phyloP scores from a whole-genome alignment of 2,888 invertebrate genomes.

The Carterocephalus palaemon region DNA sequence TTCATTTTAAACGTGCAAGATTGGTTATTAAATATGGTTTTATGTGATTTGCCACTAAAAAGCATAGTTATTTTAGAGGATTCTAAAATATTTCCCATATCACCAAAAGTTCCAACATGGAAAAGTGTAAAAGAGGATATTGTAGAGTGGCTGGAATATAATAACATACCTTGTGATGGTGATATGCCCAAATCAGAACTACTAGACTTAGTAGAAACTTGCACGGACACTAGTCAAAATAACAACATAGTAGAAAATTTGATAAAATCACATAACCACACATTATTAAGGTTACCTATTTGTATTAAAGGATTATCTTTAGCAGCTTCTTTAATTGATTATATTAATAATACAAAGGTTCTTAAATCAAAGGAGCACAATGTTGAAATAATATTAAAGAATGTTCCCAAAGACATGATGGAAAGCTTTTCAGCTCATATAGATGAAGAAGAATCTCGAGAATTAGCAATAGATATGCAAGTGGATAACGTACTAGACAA shows the following conservation, averaged over 20 bases:
- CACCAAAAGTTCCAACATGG: constrained; percentile 24
- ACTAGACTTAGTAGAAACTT: constrained; percentile 37
- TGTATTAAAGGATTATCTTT: constrained; percentile 33
- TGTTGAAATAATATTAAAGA: neutral
- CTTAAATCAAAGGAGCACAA: neutral
- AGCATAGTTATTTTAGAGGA: constrained; percentile 37
- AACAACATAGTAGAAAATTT: constrained; percentile 32
- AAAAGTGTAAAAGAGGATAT: constrained; percentile 36
- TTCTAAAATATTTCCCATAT: constrained; percentile 28
- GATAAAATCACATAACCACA: constrained; percentile 33
- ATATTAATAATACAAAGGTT: neutral
- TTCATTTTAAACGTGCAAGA: no score
- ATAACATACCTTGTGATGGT: constrained; percentile 34
- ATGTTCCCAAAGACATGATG: neutral
- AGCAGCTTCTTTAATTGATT: neutral
- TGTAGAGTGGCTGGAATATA: constrained; percentile 38
- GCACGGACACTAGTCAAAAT: constrained; percentile 31
- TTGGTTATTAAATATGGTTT: constrained; percentile 35
- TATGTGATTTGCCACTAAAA: constrained; percentile 26
- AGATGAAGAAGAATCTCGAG: neutral
- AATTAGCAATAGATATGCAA: neutral
- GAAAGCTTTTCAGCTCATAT: neutral
- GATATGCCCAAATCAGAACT: constrained; percentile 38
- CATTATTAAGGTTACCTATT: constrained; percentile 37
- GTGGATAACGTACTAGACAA: constrained; percentile 9